Base-by-base conservation (phyloP, 2,888 invertebrate genomes). In the Perithous albicinctus region DNA sequence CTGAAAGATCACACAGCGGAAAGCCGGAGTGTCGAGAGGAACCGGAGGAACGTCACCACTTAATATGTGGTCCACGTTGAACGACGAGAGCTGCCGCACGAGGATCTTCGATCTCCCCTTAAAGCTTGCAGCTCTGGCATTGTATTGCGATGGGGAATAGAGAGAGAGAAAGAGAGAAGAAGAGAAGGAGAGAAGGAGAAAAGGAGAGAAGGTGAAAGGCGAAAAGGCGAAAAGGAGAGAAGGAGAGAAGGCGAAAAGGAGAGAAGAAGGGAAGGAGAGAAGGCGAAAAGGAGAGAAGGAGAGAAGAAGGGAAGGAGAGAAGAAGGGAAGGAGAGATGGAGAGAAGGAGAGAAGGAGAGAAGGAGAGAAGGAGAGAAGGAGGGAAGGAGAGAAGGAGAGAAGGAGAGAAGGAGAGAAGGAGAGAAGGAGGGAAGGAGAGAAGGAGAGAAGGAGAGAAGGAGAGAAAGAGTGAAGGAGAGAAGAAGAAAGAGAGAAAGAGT, bases 51-150 rank as follows among this genome's bases (percentile, higher is more conserved):
- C 74, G n/a, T 64, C 48, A 67, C 56, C 77, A 74, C 78, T 78
- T 82, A 78, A 82, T 82, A 78, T 78, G 78, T 82, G 78, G 26
- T 74, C 41, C 63, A 63, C 69, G 81, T 66, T 54, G 80, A 43
- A 67, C 51, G 15, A 46, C 26, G 48, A 61, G 48, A 56, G 29
- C 7, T 41, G 48, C 20, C 46, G 48, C 51, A 48, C 43, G 41
- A 70, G 67, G 66, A 82, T 78, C 81, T 78, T 78, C 32, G 74
- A 77, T 82, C 72, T 67, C 46, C 48, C 38, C 54, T 66, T 61
- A 41, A 32, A 46, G 63, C 63, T 38, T 51, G 64, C 15, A 54
- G 51, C 46, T 51, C 67, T 15, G 38, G n/a, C 23, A 35, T 10
- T 32, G 35, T 23, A 35, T 10, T 12, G 23, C 12, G 61, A 35